Base-by-base conservation (phyloP, 2,888 invertebrate genomes). In the Allygus modestus region DNA sequence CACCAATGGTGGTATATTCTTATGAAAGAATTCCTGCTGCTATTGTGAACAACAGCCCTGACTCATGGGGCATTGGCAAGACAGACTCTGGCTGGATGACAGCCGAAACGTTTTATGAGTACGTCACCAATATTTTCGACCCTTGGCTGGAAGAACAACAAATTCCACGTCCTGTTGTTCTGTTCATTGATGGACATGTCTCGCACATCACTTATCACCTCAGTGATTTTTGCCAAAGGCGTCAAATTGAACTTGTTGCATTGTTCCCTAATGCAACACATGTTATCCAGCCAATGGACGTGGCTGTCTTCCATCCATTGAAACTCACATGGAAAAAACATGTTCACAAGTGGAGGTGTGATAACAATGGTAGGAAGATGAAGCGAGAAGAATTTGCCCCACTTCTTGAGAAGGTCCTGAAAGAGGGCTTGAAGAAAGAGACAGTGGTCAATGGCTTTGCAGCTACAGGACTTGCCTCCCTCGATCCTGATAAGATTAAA, bases 61-160 rank as follows among this genome's bases (percentile, higher is more conserved):
- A 28, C 85, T 88, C 86, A 17, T 91, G 90, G 90, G 89, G 89
- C 61, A 83, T 90, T 41, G 91, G 90, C 84, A 89, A 88, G 85
- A 89, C 90, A 2, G 90, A 91, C 17, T 89, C 86, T 81, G 90
- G 90, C 9, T 91, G 91, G 91, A 91, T 90, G 90, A 90, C 89
- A 12, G 86, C 88, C 0, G 89, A 89, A 86, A 88, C 88, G 2
- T 91, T 91, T 87, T 90, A 87, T 86, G 89, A 91, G 87, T 90
- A 89, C 86, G 88, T 90, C 5, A 88, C 89, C 11, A 90, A 90
- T 86, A 86, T 90, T 33, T 90, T 90, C 87, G 84, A 89, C 85
- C 89, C 89, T 58, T 91, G 90, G 90, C 85, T 90, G 54, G 54
- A 88, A 61, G 86, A 88, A 83, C 88, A 89, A 83, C 85, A 88